Evolutionary conservation across 2,113 vertebrate genomes (phyloP).

Genomic region (Natator depressus): DNA sequence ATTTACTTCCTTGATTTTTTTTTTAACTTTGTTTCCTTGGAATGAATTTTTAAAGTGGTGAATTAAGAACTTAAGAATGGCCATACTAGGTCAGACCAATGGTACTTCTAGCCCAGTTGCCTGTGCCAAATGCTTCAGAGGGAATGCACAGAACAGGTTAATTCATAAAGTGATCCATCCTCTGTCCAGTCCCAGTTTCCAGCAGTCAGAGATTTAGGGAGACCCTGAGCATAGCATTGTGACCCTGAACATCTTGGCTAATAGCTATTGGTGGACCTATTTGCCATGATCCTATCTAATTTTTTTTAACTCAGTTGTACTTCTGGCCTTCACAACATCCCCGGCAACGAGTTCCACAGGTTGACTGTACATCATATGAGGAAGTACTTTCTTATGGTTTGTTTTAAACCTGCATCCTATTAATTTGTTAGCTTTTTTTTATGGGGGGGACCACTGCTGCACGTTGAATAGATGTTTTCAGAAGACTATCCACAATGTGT

Average conservation of each 20-base stretch:
- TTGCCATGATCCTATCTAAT: background rate
- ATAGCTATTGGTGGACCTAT: too few relatives aligned
- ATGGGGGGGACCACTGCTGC: background rate
- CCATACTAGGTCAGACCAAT: too few relatives aligned
- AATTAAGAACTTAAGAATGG: background rate
- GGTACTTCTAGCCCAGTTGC: too few relatives aligned
- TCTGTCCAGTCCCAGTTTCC: too few relatives aligned
- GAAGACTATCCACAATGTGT: background rate
- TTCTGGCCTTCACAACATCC: background rate
- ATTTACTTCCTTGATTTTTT: constrained; percentile 61
- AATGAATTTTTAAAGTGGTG: constrained; percentile 56
- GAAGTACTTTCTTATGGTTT: background rate
- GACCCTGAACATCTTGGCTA: too few relatives aligned
- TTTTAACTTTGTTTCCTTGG: constrained; percentile 65
- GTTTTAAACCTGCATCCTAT: background rate
- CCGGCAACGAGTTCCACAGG: background rate
- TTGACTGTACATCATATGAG: background rate
- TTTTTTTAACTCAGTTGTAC: background rate
- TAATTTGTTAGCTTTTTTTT: background rate
- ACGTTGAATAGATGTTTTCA: background rate
- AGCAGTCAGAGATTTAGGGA: too few relatives aligned
- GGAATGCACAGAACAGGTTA: too few relatives aligned
- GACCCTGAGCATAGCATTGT: too few relatives aligned
- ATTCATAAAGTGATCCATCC: too few relatives aligned
- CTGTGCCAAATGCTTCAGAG: too few relatives aligned